Evolutionary conservation across 2,113 vertebrate genomes (phyloP).

Genomic region (Hypocryptadius cinnamomeus): DNA sequence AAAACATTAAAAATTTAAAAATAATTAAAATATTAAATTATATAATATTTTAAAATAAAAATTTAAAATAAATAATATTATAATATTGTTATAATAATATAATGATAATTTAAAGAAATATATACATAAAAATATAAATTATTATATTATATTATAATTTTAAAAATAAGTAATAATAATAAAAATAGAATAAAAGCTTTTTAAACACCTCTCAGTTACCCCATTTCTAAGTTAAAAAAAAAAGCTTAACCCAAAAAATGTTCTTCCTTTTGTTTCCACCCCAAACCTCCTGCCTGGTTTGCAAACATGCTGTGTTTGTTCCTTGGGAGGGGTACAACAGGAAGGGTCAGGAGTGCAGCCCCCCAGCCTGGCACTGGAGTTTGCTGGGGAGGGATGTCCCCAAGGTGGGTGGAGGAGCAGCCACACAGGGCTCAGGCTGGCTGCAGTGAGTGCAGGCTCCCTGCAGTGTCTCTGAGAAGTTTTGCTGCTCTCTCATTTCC

Average conservation of each 20-base stretch:
- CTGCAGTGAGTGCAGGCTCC: background rate
- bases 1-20: too few species aligned
- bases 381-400: background rate
- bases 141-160: too few species aligned
- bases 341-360: background rate
- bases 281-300: background rate
- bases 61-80: too few species aligned
- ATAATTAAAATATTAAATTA: too few species aligned
- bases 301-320: background rate
- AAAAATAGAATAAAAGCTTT: background rate
- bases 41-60: too few species aligned
- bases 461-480: background rate
- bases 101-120: too few species aligned
- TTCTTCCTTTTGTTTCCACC: background rate
- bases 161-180: too few species aligned
- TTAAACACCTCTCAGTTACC: background rate
- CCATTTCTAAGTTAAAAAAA: background rate
- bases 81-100: too few species aligned
- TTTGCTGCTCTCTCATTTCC: background rate
- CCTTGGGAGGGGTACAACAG: background rate
- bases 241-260: background rate
- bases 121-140: too few species aligned
- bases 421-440: background rate
- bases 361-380: background rate
- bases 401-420: background rate